Evolutionary conservation across 2,113 vertebrate genomes (phyloP).

Genomic region (Pachyramphus minor): DNA sequence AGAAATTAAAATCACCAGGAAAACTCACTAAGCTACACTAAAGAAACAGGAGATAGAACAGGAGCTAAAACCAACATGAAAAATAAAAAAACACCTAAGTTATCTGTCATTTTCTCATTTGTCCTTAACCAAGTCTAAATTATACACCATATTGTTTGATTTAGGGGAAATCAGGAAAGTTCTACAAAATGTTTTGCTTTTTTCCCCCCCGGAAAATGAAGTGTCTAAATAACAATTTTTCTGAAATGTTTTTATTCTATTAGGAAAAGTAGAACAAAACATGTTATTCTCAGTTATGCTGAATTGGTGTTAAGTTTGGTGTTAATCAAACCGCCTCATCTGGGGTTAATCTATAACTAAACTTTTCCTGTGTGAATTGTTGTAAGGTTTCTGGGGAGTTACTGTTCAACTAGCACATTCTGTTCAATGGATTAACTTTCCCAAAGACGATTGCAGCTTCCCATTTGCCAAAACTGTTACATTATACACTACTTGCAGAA

Average conservation of each 20-base stretch:
- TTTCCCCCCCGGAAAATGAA: not conserved
- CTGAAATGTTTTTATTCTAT: not conserved
- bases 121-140: not conserved
- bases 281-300: not conserved
- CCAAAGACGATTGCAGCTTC: not conserved
- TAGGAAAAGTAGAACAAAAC: not conserved
- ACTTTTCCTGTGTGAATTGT: not conserved
- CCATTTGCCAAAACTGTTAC: not conserved
- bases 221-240: not conserved
- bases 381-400: not conserved
- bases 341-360: constrained; percentile 26
- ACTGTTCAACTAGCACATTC: not conserved
- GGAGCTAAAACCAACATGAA: not conserved
- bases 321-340: not conserved
- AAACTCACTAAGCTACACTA: not conserved
- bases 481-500: not conserved
- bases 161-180: not conserved
- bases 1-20: not conserved
- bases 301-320: not conserved
- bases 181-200: not conserved
- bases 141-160: not conserved
- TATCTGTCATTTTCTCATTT: not conserved
- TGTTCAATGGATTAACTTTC: not conserved
- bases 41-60: not conserved
- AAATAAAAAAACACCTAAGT: not conserved